Evolutionary conservation across 1,140 invertebrate species (phyloP).

Genomic region (Drosophila nigromelanica): DNA sequence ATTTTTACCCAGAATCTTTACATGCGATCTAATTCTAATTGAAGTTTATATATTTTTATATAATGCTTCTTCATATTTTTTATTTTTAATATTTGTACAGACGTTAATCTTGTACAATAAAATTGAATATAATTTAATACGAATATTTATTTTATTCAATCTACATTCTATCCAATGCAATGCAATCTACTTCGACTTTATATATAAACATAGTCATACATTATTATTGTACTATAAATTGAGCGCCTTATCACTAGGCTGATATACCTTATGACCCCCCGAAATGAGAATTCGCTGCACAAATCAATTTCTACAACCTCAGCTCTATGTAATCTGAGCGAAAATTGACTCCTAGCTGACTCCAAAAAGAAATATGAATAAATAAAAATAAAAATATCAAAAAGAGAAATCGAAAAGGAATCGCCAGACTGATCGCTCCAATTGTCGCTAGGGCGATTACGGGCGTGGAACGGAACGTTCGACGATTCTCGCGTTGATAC

Average conservation of each 20-base stretch:
- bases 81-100: too few species aligned
- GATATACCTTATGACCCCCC: constrained; percentile 26
- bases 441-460: constrained; percentile 25
- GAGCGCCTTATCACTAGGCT: constrained; percentile 16
- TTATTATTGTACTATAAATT: neutral
- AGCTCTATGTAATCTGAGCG: constrained; percentile 4
- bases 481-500: constrained; percentile 47
- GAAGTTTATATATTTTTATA: too few species aligned
- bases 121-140: too few species aligned
- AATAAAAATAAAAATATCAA: neutral
- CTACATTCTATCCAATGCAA: neutral
- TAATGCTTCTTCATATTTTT: too few species aligned
- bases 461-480: constrained; percentile 20
- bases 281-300: neutral
- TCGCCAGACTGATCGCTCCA: constrained; percentile 8
- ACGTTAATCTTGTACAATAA: too few species aligned
- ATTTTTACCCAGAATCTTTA: too few species aligned
- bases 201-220: neutral
- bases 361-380: neutral
- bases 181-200: neutral
- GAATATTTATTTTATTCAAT: too few species aligned
- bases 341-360: constrained; percentile 28
- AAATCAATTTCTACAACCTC: constrained; percentile 32
- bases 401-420: constrained; percentile 5
- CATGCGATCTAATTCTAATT: too few species aligned